These are phyloP conservation scores for Drosophila yooni DNA, from an alignment of 2,888 invertebrate genomes.

Conservation along the genomic window DNA sequence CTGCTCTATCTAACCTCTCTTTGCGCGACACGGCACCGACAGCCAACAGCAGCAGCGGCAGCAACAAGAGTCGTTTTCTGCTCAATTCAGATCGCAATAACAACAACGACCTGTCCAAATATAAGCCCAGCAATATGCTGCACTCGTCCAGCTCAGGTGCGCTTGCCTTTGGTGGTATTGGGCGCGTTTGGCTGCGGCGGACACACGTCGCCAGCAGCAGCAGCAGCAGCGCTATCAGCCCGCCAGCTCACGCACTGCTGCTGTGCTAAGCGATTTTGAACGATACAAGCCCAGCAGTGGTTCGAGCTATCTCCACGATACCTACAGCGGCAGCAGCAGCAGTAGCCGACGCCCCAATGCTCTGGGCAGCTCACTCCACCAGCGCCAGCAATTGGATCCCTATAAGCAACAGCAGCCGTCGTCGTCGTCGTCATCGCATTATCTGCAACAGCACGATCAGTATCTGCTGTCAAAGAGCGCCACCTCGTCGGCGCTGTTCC, in stretches of 20 bases:
- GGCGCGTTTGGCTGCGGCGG: conserved; percentile 78
- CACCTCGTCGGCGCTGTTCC: conserved; percentile 86
- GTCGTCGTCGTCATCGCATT: conserved; percentile 53
- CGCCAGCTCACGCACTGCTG: conserved; percentile 72
- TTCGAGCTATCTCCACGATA: conserved; percentile 76
- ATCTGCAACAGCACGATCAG: conserved; percentile 74
- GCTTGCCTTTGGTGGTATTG: conserved; percentile 82
- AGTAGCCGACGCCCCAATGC: conserved; percentile 68
- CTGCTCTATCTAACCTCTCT: conserved; percentile 79
- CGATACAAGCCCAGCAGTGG: conserved; percentile 66
- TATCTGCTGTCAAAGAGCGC: conserved; percentile 83
- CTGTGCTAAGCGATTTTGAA: conserved; percentile 75
- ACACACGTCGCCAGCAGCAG: conserved; percentile 67
- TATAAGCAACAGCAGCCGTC: conserved; percentile 57
- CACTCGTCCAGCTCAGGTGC: conserved; percentile 83
- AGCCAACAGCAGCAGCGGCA: conserved; percentile 83
- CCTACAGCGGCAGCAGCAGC: conserved; percentile 61
- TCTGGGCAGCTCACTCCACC: conserved; percentile 66
- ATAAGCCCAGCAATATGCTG: conserved; percentile 76
- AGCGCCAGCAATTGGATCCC: conserved; percentile 75
- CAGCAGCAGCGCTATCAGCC: conserved; percentile 69
- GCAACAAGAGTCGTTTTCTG: conserved; percentile 76
- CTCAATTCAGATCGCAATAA: conserved; percentile 78
- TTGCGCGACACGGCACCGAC: conserved; percentile 70
- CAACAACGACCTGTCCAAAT: conserved; percentile 82